Evolutionary conservation across 2,888 invertebrate genomes (phyloP), one percentile per base, ranked within the genome.

Genomic region (Drosophila pseudotakahashii): DNA sequence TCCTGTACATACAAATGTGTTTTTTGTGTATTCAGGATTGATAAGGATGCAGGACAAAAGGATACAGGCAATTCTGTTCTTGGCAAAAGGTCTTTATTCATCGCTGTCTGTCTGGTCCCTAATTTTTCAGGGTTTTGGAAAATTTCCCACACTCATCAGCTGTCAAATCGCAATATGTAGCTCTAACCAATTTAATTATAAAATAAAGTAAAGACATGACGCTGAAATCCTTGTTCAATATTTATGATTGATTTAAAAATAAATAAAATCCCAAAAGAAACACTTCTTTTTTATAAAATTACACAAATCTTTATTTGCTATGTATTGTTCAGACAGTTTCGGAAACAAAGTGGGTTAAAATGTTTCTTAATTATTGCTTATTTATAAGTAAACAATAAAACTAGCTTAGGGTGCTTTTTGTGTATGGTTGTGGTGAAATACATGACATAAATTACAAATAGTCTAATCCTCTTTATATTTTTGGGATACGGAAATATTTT

Each of bases 81-180:
- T 63, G 34, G 48, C 48, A 19, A 48, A 64, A 32, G 62, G 48
- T 64, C 47, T 62, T 1, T 11, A 32, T 32, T 5, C 26, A 32
- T 14, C 9, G 47, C n/a, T 13, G 32, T 7, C 23, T 16, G 63
- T 41, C 62, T 62, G 32, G 47, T 48, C 37, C 30, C 45, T 3
- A 45, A 62, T 61, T 62, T 63, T 14, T 50, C n/a, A 42, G 16
- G 48, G 64, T n/a, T 23, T 19, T 23, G 34, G 34, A 64, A 26
- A 10, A 42, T 48, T 63, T 63, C 62, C 48, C 62, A 63, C 62
- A 63, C 62, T 63, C 48, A 50, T 64, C 62, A 63, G 48, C 66
- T 63, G 66, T 63, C 64, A 41, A 16, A 41, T 10, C 3, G 7
- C 19, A n/a, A 30, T 23, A 7, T 37, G 37, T 37, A 36, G 9